phyloP scores from a whole-genome alignment of 1,140 invertebrate species.

The Hetaerina americana region DNA sequence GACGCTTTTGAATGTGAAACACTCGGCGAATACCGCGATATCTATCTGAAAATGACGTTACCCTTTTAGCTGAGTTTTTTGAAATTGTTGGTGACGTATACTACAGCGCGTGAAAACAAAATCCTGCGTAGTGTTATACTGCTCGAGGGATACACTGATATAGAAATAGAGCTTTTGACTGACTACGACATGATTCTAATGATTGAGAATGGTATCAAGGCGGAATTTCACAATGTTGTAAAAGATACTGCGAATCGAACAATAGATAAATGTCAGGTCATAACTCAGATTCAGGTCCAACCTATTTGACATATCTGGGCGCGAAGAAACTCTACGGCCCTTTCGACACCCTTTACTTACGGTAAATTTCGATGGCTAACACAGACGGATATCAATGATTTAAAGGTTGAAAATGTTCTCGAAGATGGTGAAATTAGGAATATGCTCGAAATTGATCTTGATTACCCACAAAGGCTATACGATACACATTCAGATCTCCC shows the following conservation, averaged over 20 bases:
- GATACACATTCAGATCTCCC: neutral
- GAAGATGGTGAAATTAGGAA: neutral
- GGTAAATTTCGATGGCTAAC: no score
- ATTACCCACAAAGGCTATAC: neutral
- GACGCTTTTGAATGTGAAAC: conserved; percentile 25
- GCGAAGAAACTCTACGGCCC: neutral
- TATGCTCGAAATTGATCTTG: neutral
- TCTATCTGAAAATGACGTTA: no score
- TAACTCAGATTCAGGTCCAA: neutral
- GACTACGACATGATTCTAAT: conserved; percentile 27
- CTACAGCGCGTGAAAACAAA: neutral
- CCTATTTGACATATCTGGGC: neutral
- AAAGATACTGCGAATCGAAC: conserved; percentile 25
- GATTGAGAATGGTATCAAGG: no score
- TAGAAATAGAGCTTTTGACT: conserved; percentile 25
- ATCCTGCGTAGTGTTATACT: neutral
- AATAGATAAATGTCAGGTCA: conserved; percentile 23
- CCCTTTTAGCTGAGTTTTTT: neutral
- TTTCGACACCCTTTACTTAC: no score
- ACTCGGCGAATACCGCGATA: conserved; percentile 28
- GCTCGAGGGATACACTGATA: neutral
- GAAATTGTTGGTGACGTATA: neutral
- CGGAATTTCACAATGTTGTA: conserved; percentile 24
- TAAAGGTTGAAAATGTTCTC: neutral
- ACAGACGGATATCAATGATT: no score